Percentiles rank a stretch among this genome's conserved stretches.
Evolutionary conservation across 2,797 vertebrate genomes (phyloP).

Genomic region (Acanthurus leucopareius): DNA sequence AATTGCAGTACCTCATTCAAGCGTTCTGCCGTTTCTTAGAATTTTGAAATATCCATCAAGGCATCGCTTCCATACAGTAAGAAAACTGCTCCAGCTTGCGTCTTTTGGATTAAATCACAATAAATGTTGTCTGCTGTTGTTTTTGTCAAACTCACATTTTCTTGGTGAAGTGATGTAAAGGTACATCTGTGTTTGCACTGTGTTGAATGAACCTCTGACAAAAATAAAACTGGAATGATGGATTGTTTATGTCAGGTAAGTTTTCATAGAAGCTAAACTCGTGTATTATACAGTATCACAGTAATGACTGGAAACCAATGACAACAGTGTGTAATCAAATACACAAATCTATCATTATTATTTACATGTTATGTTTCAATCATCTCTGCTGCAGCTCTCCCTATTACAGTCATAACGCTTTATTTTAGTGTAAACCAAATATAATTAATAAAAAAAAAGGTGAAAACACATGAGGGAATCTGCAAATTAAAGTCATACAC

Average conservation of each 20-base stretch:
- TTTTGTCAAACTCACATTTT: background rate
- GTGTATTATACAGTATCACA: background rate
- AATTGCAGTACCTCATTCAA: conserved; percentile 8
- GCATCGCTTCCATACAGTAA: background rate
- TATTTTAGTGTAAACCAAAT: no score
- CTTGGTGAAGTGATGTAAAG: background rate
- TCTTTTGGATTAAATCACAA: conserved; percentile 12
- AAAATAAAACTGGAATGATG: conserved; percentile 1
- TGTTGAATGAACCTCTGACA: background rate
- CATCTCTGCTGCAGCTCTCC: background rate
- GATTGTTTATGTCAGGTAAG: background rate
- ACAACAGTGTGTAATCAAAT: background rate
- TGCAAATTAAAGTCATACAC: no score
- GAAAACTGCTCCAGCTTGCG: background rate
- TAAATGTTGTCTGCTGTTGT: conserved; percentile 8
- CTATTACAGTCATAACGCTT: no score
- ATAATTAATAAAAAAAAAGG: no score
- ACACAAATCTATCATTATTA: background rate
- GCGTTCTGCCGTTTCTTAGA: background rate
- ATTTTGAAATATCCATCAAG: background rate
- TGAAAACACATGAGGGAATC: no score
- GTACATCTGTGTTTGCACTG: background rate
- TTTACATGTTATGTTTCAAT: background rate
- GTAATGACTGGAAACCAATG: background rate
- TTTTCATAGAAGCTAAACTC: background rate